These are phyloP conservation scores for Drosophila repletoides DNA, from an alignment of 1,140 invertebrate genomes.

Conservation along the genomic window DNA sequence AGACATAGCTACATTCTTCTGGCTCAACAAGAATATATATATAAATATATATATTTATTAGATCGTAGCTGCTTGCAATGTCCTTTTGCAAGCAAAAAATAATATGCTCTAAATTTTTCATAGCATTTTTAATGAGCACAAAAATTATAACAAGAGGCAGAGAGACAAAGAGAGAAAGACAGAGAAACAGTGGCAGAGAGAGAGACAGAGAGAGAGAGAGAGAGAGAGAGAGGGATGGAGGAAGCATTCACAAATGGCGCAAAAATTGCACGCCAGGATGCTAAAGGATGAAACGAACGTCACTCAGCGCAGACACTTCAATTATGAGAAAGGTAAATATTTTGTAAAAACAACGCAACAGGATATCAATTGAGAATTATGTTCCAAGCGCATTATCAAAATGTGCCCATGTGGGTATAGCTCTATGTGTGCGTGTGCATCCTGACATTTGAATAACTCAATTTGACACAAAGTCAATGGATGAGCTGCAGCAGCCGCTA, in stretches of 20 bases:
- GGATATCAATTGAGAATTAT: slow-evolving; percentile 76
- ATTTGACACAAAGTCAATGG: slow-evolving; percentile 79
- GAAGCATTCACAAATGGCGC: slow-evolving; percentile 59
- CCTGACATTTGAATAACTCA: slow-evolving; percentile 70
- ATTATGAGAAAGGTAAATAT: slow-evolving; percentile 81
- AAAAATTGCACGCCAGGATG: slow-evolving; percentile 59
- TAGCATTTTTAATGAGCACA: too few species aligned
- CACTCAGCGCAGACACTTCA: slow-evolving; percentile 60
- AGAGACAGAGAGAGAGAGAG: not conserved
- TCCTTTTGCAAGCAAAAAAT: too few species aligned
- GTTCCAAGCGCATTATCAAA: slow-evolving; percentile 58
- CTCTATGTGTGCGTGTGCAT: slow-evolving; percentile 20
- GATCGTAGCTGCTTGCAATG: too few species aligned
- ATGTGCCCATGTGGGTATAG: slow-evolving; percentile 53
- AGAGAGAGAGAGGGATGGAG: not conserved
- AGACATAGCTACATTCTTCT: too few species aligned
- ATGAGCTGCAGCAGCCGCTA: slow-evolving; percentile 45
- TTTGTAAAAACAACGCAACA: slow-evolving; percentile 81
- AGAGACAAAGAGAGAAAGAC: not conserved
- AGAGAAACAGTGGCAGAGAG: not conserved
- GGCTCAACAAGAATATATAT: too few species aligned
- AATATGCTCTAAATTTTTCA: too few species aligned
- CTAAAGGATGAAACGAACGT: slow-evolving; percentile 31
- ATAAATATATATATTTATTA: too few species aligned
- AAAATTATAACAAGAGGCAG: too few species aligned